Evolutionary conservation across 2,113 vertebrate genomes (phyloP), one percentile per base, ranked within the genome.

Genomic region (Craseonycteris thonglongyai): DNA sequence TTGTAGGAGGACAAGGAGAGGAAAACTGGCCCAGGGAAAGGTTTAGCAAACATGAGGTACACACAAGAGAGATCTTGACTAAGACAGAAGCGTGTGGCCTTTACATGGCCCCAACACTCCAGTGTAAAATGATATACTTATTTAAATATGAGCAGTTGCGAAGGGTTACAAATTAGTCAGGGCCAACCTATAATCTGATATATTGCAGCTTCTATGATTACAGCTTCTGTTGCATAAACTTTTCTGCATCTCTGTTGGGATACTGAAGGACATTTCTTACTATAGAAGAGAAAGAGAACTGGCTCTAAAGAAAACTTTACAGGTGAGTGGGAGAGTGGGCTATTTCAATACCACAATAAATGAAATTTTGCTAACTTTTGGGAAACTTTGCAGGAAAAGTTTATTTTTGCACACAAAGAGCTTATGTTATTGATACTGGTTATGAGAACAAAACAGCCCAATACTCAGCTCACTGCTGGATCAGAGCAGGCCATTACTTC

Each of bases 251-350:
- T 99, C 98, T 95, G 91, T 98, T 95, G 84, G 59, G 74, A 96
- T 98, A 95, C 98, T 98, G 68, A 99, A 98, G 89, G 98, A 98
- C 59, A 54, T 96, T 63, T 98, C 97, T 88, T 98, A 94, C 96
- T 99, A 99, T 91, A 98, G 98, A 92, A 97, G 95, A 95, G 98
- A 99, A 96, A 98, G 98, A 49, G 97, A 99, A 47, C 79, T 98
- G 72, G 85, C 95, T 11, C 81, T 99, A 42, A 98, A 98, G 88
- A 98, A 96, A 97, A 97, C 72, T 6, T 98, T 98, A 65, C 86
- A 97, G 97, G 98, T 99, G 95, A 96, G 95, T 84, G 58, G 7
- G 74, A 65, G 4, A 81, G 3, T 33, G 18, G 3, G 42, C 21
- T 35, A 28, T 54, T 68, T 65, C 75, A 69, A 61, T 42, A 22